Evolutionary conservation across 1,140 invertebrate genomes (phyloP), one percentile per base, ranked within the genome.

Genomic region (Manduca sexta): DNA sequence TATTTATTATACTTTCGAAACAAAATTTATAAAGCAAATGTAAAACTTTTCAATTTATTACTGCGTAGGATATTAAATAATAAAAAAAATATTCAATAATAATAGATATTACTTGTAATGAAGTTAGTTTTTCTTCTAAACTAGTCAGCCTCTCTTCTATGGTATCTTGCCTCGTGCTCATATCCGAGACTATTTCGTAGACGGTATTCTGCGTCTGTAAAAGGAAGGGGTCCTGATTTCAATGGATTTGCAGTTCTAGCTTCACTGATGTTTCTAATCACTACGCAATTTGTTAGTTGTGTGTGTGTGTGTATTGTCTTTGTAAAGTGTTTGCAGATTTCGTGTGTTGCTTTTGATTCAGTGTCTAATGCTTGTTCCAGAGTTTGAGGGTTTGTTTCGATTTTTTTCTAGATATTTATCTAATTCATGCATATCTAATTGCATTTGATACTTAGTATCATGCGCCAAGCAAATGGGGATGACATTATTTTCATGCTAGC

Each of bases 141-240:
- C 91, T 91, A 45, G 91, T 90, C 60, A 97, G 85, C 60, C 94
- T 91, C 76, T 96, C 95, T 80, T 99, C 97, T 57, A 98, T 88
- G 10, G 91, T 90, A 74, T 97, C 94, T 78, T 98, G 96, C 46
- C 96, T 91, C 34, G 92, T 92, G 76, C 94, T 97, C 93, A 98
- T 97, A 68, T 98, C 97, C 13, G 95, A 95, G 37, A 98, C 96
- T 64, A 98, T 94, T 87, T 98, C 97, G 82, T 98, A 98, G 41
- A 98, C 96, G 11, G 95, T 96, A 73, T 96, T 97, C 89, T 98
- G 97, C 42, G 96, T 98, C 97, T 99, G 89, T 43, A 91, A 92
- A 60, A 87, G 59, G 75, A 87, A 85, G 69, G 86, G 86, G 80
- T 87, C 81, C 83, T 87, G 75, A 72, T 81, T 78, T 86, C 73